Percentiles rank a stretch among this genome's conserved stretches.
phyloP scores from a whole-genome alignment of 2,113 vertebrate genomes.

The Sardina pilchardus region DNA sequence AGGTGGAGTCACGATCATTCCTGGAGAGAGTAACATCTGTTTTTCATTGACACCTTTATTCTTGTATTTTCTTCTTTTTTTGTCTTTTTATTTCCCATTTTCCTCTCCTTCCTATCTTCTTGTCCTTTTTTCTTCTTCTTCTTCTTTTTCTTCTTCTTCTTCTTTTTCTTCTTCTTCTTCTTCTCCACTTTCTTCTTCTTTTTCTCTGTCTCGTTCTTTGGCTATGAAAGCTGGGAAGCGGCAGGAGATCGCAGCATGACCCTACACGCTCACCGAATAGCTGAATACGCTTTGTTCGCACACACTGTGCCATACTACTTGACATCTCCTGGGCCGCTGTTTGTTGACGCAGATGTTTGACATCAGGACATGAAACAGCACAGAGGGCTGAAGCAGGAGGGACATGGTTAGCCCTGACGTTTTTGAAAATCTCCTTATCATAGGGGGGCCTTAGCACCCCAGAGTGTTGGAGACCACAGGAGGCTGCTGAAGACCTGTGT shows the following conservation, averaged over 20 bases:
- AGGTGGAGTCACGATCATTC: background rate
- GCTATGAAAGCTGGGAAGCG: constrained; percentile 40
- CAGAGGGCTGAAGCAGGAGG: background rate
- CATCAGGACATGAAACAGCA: constrained; percentile 42
- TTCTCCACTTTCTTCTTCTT: constrained; percentile 35
- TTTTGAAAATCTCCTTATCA: background rate
- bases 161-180: constrained; percentile 24
- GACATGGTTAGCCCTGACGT: constrained; percentile 3
- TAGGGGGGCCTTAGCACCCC: background rate
- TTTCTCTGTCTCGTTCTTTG: constrained; percentile 45
- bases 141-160: background rate
- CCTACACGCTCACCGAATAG: constrained; percentile 44
- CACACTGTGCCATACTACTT: constrained; percentile 33
- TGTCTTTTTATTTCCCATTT: background rate
- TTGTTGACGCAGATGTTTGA: constrained; percentile 53
- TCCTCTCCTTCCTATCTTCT: background rate
- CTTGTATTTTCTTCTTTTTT: background rate
- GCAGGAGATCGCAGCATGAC: constrained; percentile 30
- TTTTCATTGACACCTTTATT: background rate
- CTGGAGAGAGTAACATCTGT: background rate
- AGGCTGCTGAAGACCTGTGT: background rate
- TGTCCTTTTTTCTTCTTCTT: background rate
- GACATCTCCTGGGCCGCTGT: background rate
- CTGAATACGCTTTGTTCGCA: constrained; percentile 20
- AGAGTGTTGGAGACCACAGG: background rate